These are phyloP conservation scores for Philereme vetulata DNA, from an alignment of 2,888 invertebrate genomes.

Conservation along the genomic window DNA sequence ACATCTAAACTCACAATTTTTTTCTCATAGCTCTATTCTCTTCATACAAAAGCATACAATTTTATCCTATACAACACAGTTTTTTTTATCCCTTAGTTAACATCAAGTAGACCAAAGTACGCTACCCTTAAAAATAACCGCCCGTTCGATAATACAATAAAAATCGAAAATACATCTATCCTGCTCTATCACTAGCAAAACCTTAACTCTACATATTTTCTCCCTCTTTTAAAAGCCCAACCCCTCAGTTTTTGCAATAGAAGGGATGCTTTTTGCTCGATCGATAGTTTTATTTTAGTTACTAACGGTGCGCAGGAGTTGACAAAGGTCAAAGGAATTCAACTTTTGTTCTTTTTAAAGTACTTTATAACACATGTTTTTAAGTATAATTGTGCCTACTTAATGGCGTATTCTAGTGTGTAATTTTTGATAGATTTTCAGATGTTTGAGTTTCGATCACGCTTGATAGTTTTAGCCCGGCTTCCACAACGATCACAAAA, in stretches of 20 bases:
- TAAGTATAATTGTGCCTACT: not conserved
- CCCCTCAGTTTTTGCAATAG: constrained; percentile 27
- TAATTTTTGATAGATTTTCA: too few species aligned
- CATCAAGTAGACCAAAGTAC: not conserved
- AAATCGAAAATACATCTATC: constrained; percentile 24
- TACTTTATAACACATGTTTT: not conserved
- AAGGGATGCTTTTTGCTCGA: constrained; percentile 40
- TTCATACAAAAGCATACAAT: too few species aligned
- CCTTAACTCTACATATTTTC: constrained; percentile 9
- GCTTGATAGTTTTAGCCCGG: too few species aligned
- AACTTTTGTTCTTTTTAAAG: not conserved
- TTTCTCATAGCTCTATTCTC: too few species aligned
- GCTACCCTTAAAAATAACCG: constrained; percentile 16
- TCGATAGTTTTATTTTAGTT: constrained; percentile 29
- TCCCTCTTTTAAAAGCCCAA: constrained; percentile 29
- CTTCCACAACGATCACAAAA: too few species aligned
- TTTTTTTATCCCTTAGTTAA: too few species aligned
- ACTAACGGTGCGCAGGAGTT: constrained; percentile 35
- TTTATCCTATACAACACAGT: too few species aligned
- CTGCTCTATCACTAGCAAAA: constrained; percentile 16
- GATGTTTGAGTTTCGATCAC: too few species aligned
- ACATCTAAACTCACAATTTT: too few species aligned
- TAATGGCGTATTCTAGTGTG: not conserved
- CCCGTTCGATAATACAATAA: constrained; percentile 23
- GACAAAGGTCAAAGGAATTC: not conserved